Evolutionary conservation across 2,797 vertebrate species (phyloP).

Genomic region (Diplodus sargus): DNA sequence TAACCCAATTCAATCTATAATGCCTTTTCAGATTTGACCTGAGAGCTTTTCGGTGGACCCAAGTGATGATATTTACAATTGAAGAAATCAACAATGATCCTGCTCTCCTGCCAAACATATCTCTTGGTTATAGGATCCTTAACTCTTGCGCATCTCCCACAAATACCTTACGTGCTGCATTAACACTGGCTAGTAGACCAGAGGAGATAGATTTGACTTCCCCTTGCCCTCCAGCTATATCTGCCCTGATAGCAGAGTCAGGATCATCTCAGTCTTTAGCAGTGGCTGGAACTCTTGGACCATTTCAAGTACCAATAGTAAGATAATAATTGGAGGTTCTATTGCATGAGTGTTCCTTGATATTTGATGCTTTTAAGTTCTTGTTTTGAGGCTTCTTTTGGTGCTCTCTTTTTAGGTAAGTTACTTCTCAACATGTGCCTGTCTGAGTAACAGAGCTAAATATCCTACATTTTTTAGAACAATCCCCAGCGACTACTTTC

Average conservation of each 20-base stretch:
- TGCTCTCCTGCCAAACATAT: constrained; percentile 81
- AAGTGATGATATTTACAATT: constrained; percentile 85
- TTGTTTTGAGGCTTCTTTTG: not conserved
- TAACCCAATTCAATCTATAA: not conserved
- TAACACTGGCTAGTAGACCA: constrained; percentile 73
- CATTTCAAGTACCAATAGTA: constrained; percentile 84
- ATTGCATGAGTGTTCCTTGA: not conserved
- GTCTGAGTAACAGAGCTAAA: constrained; percentile 83
- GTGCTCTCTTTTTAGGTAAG: constrained; percentile 77
- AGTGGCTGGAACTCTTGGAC: constrained; percentile 81
- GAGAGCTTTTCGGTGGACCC: constrained; percentile 83
- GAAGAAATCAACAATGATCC: constrained; percentile 83
- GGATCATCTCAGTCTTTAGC: constrained; percentile 85
- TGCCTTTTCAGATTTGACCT: constrained; percentile 79
- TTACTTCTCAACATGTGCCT: constrained; percentile 88
- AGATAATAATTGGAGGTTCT: constrained; percentile 7
- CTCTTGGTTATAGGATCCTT: constrained; percentile 84
- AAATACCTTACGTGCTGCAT: constrained; percentile 78
- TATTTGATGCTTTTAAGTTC: not conserved
- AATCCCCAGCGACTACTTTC: constrained; percentile 85
- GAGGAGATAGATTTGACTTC: constrained; percentile 37
- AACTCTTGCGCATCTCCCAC: constrained; percentile 85
- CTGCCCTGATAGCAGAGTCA: constrained; percentile 83
- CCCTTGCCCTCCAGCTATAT: constrained; percentile 75
- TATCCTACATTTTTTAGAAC: constrained; percentile 87